Conservation (phyloP, 2,888 invertebrate genomes). For the Rhingia rostrata region DNA sequence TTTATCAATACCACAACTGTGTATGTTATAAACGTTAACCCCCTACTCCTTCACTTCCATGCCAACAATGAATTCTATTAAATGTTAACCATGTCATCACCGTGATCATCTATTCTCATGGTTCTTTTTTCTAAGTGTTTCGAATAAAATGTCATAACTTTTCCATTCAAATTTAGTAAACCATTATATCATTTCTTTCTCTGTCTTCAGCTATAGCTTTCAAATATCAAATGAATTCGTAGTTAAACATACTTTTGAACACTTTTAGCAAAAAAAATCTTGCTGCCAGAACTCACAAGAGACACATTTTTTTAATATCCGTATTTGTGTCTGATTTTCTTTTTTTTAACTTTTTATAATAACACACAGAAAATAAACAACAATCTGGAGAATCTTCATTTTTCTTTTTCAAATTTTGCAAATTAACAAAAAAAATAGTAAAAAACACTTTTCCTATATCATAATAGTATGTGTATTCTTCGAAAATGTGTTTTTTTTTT, state of each 20-base stretch:
- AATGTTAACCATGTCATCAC: constrained; percentile 48
- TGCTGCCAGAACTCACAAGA: constrained; percentile 53
- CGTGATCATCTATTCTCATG: not conserved
- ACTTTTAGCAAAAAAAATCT: constrained; percentile 36
- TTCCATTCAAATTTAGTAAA: constrained; percentile 8
- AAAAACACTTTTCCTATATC: constrained; percentile 10
- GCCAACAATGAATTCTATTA: constrained; percentile 34
- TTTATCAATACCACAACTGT: constrained; percentile 22
- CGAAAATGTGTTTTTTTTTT: not conserved
- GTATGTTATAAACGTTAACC: constrained; percentile 25
- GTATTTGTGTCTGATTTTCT: no score
- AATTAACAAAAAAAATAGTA: no score
- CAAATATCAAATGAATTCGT: constrained; percentile 18
- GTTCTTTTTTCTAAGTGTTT: constrained; percentile 36
- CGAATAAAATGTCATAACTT: constrained; percentile 6
- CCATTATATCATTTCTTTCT: constrained; percentile 10
- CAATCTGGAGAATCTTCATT: not conserved
- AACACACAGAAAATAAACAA: constrained; percentile 5
- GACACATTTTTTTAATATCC: constrained; percentile 16
- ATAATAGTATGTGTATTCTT: not conserved
- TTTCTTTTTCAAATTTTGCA: not conserved
- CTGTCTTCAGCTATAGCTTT: constrained; percentile 16
- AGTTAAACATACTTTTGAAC: constrained; percentile 15
- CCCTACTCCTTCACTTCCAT: constrained; percentile 54
- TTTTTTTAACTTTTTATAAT: constrained; percentile 3